phyloP scores from a whole-genome alignment of 2,113 vertebrate genomes.

The Geothlypis trichas region DNA sequence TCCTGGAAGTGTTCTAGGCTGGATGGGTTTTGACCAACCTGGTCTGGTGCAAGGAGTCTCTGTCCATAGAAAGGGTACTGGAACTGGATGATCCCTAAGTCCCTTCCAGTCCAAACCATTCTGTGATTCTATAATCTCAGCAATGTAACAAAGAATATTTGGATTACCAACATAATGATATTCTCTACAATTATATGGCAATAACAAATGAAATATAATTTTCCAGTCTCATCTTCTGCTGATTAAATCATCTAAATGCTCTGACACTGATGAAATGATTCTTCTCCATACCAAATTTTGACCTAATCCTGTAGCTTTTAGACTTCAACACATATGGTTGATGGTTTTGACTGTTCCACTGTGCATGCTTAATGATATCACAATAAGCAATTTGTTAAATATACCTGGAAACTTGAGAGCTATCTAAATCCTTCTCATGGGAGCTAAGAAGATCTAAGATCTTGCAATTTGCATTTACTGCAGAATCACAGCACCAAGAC shows the following conservation, averaged over 20 bases:
- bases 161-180: neutral
- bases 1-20: neutral
- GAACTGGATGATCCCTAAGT: neutral
- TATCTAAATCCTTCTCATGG: neutral
- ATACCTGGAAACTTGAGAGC: neutral
- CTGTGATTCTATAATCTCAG: neutral
- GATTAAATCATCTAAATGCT: neutral
- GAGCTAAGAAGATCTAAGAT: neutral
- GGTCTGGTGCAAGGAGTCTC: neutral
- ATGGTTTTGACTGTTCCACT: neutral
- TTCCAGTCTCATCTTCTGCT: neutral
- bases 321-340: neutral
- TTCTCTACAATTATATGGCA: neutral
- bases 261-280: neutral
- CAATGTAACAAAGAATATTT: neutral
- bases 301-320: neutral
- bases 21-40: neutral
- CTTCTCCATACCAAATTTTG: neutral
- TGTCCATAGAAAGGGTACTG: neutral
- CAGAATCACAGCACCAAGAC: neutral
- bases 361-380: neutral
- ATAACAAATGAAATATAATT: neutral
- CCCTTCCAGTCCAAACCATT: neutral
- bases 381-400: neutral
- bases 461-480: neutral